Percentiles rank a stretch among this genome's conserved stretches.
Conservation (phyloP, 2,888 invertebrate genomes). For the Tetranychus truncatus region DNA sequence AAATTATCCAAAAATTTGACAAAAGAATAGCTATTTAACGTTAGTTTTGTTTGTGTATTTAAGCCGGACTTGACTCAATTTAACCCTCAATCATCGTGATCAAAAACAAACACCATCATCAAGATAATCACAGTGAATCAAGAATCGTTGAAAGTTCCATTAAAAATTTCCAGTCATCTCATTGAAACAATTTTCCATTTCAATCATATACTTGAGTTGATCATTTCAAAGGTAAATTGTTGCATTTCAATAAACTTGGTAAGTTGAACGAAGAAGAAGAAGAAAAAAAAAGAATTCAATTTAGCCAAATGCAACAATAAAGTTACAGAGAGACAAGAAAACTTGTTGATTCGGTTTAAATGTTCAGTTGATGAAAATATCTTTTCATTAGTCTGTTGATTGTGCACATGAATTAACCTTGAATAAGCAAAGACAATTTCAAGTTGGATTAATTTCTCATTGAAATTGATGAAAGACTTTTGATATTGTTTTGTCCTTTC, state of each 20-base stretch:
- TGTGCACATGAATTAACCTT: background rate
- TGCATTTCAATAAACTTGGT: too few species aligned
- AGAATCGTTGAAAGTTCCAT: background rate
- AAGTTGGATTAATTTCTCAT: background rate
- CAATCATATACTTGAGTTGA: too few species aligned
- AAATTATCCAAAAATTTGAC: background rate
- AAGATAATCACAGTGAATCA: background rate
- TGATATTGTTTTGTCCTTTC: background rate
- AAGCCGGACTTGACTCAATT: background rate
- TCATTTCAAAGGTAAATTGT: too few species aligned
- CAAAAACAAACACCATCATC: background rate
- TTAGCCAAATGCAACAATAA: too few species aligned
- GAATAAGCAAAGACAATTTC: background rate
- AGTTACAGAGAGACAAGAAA: background rate
- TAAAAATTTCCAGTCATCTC: too few species aligned
- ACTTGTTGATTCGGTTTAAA: background rate
- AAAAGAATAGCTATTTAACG: background rate
- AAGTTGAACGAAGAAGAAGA: too few species aligned
- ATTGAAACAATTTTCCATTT: too few species aligned
- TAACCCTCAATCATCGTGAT: conserved; percentile 1
- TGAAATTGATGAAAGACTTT: background rate
- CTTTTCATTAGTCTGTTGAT: background rate
- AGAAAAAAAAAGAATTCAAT: too few species aligned
- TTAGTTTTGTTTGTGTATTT: background rate
- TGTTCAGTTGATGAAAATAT: background rate